These are phyloP conservation scores for Cydia pomonella DNA, from an alignment of 1,140 invertebrate species.

Conservation along the genomic window DNA sequence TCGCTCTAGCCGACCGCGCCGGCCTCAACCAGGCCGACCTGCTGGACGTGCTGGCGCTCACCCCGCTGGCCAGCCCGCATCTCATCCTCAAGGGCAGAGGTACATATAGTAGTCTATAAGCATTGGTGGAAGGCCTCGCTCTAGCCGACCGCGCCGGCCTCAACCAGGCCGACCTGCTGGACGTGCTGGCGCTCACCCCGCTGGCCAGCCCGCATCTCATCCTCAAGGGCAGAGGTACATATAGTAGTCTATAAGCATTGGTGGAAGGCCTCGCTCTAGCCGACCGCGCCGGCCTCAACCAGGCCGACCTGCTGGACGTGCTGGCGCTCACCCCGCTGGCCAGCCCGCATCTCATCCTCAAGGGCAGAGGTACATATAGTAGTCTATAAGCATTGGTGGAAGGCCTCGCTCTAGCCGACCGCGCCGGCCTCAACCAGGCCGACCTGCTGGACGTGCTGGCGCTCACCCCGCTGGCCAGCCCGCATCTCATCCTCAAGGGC, in stretches of 20 bases:
- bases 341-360: slow-evolving; percentile 91
- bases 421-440: slow-evolving; percentile 92
- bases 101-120: slow-evolving; percentile 51
- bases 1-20: slow-evolving; percentile 95
- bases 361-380: slow-evolving; percentile 85
- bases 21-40: slow-evolving; percentile 94
- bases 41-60: slow-evolving; percentile 93
- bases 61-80: slow-evolving; percentile 89
- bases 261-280: slow-evolving; percentile 96
- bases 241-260: slow-evolving; percentile 79
- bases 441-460: slow-evolving; percentile 95
- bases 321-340: slow-evolving; percentile 91
- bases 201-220: slow-evolving; percentile 90
- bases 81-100: slow-evolving; percentile 93
- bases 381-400: slow-evolving; percentile 87
- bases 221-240: slow-evolving; percentile 89
- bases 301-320: slow-evolving; percentile 95
- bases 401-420: slow-evolving; percentile 95
- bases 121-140: slow-evolving; percentile 95
- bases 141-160: slow-evolving; percentile 95
- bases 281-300: slow-evolving; percentile 93
- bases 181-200: slow-evolving; percentile 92
- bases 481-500: slow-evolving; percentile 92
- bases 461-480: slow-evolving; percentile 90
- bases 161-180: slow-evolving; percentile 93